Percentiles rank a stretch among this genome's conserved stretches.
phyloP scores from a whole-genome alignment of 2,888 invertebrate genomes.

The Hemaris fuciformis region DNA sequence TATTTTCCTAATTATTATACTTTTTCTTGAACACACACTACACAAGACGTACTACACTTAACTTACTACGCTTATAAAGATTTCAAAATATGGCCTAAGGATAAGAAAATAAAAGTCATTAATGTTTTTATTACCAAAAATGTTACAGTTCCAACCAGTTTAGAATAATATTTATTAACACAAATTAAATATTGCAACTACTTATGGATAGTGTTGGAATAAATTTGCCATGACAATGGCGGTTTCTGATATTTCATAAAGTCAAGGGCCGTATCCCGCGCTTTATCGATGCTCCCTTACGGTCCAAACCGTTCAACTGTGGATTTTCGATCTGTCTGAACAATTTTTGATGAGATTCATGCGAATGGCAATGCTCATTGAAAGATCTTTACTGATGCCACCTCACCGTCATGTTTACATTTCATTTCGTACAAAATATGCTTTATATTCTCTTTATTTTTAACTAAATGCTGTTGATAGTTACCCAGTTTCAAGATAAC shows the following conservation, averaged over 20 bases:
- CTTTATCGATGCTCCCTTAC: not conserved
- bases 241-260: not conserved
- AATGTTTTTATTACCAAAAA: too few species aligned
- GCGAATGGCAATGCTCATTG: conserved; percentile 72
- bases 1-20: not conserved
- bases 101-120: too few species aligned
- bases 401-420: conserved; percentile 47
- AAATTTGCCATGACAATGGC: not conserved
- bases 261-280: not conserved
- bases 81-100: too few species aligned
- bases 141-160: too few species aligned
- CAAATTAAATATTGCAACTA: too few species aligned
- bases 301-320: conserved; percentile 9
- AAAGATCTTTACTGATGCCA: conserved; percentile 46
- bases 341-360: conserved; percentile 6
- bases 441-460: not conserved
- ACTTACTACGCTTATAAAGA: too few species aligned
- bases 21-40: not conserved
- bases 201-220: too few species aligned
- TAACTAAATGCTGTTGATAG: not conserved
- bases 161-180: too few species aligned
- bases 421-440: conserved; percentile 5
- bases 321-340: not conserved
- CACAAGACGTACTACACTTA: too few species aligned
- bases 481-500: not conserved